phyloP scores from a whole-genome alignment of 2,888 invertebrate species.

The Dendrolimus houi region DNA sequence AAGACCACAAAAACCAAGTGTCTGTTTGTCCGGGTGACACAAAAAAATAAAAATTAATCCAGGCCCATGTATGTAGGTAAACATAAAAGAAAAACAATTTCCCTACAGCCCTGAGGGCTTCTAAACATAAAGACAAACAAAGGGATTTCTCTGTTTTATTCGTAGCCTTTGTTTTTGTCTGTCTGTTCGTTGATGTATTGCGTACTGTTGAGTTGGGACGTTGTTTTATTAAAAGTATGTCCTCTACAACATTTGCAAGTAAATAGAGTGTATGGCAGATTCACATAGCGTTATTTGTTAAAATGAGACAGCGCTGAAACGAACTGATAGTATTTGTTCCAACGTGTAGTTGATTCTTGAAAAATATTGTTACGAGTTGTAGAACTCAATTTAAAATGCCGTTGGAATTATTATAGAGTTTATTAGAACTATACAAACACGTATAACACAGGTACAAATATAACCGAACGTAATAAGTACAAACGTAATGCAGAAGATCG shows the following conservation, averaged over 20 bases:
- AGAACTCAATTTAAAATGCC: too few species aligned
- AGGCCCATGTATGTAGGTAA: neutral
- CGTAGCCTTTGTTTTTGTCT: slow-evolving; percentile 22
- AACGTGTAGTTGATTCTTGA: too few species aligned
- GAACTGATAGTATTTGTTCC: too few species aligned
- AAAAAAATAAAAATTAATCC: neutral
- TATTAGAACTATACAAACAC: too few species aligned
- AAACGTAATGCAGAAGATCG: too few species aligned
- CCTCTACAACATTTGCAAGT: slow-evolving; percentile 33
- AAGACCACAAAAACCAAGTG: neutral
- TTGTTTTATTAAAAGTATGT: slow-evolving; percentile 71
- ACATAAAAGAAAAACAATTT: slow-evolving; percentile 31
- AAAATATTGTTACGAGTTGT: too few species aligned
- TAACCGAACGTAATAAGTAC: too few species aligned
- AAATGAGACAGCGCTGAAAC: too few species aligned
- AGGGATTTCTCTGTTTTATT: slow-evolving; percentile 18
- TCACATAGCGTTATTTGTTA: slow-evolving; percentile 3
- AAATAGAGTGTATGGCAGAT: slow-evolving; percentile 1
- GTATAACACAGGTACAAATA: too few species aligned
- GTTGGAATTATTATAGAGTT: too few species aligned
- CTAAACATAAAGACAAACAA: slow-evolving; percentile 34
- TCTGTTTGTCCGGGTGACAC: neutral
- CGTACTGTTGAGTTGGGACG: slow-evolving; percentile 17
- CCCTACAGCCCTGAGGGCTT: slow-evolving; percentile 31
- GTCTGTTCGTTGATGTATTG: slow-evolving; percentile 35